phyloP scores from a whole-genome alignment of 1,140 invertebrate species.

The Plectus sambesii region DNA sequence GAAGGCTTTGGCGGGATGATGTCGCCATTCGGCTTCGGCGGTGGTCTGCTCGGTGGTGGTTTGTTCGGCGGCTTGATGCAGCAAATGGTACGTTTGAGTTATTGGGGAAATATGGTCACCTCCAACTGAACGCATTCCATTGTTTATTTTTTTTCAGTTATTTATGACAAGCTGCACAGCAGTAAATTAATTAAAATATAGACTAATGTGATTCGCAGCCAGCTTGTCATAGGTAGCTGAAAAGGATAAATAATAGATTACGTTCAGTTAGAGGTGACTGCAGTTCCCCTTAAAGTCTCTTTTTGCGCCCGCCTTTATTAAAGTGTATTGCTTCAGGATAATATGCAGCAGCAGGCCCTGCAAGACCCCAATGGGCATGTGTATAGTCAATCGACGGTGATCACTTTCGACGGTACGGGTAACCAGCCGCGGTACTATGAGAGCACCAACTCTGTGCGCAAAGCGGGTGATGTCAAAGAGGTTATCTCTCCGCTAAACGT shows the following conservation, averaged over 20 bases:
- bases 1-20: too few species aligned
- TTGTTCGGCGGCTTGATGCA: slow-evolving; percentile 29
- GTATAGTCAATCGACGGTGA: slow-evolving; percentile 36
- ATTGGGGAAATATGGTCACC: slow-evolving; percentile 21
- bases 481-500: slow-evolving; percentile 28
- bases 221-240: too few species aligned
- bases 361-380: slow-evolving; percentile 37
- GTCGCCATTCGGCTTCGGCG: too few species aligned
- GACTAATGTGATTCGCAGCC: too few species aligned
- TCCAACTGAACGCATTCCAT: slow-evolving; percentile 7
- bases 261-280: too few species aligned
- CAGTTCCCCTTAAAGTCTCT: too few species aligned
- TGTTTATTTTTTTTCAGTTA: slow-evolving; percentile 2
- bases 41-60: slow-evolving; percentile 15
- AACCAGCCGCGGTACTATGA: slow-evolving; percentile 33
- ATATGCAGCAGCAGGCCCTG: slow-evolving; percentile 16
- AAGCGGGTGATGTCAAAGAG: slow-evolving; percentile 41
- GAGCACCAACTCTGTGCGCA: slow-evolving; percentile 33
- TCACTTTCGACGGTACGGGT: slow-evolving; percentile 34
- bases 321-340: slow-evolving; percentile 13
- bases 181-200: not conserved
- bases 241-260: too few species aligned
- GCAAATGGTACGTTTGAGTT: slow-evolving; percentile 22
- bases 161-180: slow-evolving; percentile 17
- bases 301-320: too few species aligned